These are phyloP conservation scores for Poecilia latipinna DNA, from an alignment of 2,113 vertebrate genomes.

Conservation along the genomic window DNA sequence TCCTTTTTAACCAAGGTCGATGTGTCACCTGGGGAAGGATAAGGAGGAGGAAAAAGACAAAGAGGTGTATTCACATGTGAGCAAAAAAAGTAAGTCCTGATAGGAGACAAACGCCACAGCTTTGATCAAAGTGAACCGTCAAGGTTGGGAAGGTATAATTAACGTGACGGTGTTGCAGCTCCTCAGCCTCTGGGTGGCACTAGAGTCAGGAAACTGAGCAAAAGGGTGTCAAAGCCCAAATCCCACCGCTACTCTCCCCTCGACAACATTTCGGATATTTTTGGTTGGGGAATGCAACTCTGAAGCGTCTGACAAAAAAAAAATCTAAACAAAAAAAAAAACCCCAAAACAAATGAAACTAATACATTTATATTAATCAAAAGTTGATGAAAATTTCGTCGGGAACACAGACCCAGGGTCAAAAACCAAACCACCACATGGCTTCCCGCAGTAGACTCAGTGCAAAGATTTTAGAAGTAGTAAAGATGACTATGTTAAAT, in stretches of 20 bases:
- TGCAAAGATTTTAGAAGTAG: background rate
- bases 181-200: constrained; percentile 49
- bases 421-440: background rate
- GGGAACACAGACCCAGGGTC: background rate
- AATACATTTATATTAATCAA: background rate
- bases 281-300: background rate
- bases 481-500: background rate
- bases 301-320: too few relatives aligned
- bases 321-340: background rate
- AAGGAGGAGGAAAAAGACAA: constrained; percentile 4
- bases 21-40: constrained; percentile 6
- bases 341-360: background rate
- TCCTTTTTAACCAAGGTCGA: constrained; percentile 27
- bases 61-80: constrained; percentile 23
- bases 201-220: constrained; percentile 31
- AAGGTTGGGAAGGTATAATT: constrained; percentile 29
- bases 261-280: background rate
- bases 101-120: constrained; percentile 12
- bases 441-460: background rate
- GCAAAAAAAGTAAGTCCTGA: constrained; percentile 17
- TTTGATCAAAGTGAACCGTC: constrained; percentile 17
- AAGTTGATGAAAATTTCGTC: background rate
- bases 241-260: background rate
- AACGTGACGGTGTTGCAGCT: constrained; percentile 23
- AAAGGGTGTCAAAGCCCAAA: constrained; percentile 2